Percentiles rank a stretch among this genome's conserved stretches.
phyloP scores from a whole-genome alignment of 2,888 invertebrate species.

The Lithophane ornitopus region DNA sequence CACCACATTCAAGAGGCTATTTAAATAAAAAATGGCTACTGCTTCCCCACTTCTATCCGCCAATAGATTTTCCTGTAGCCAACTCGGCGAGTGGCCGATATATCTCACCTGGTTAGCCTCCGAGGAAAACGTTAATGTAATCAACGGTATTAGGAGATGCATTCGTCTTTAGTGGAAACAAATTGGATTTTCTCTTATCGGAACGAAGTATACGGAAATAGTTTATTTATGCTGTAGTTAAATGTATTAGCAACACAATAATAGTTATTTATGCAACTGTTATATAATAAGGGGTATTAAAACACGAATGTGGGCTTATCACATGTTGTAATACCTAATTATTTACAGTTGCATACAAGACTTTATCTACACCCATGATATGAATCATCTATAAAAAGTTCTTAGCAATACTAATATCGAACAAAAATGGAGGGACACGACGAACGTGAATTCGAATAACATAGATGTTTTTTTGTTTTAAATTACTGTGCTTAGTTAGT shows the following conservation, averaged over 20 bases:
- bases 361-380: no score
- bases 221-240: background rate
- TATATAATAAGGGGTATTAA: no score
- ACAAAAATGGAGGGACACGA: no score
- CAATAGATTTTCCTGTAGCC: constrained; percentile 35
- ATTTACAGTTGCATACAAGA: no score
- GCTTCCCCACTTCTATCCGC: background rate
- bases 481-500: no score
- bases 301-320: no score
- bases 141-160: constrained; percentile 34
- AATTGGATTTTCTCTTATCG: constrained; percentile 18
- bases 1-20: background rate
- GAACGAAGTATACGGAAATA: background rate
- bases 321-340: no score
- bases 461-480: no score
- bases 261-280: no score
- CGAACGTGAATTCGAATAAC: no score
- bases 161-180: constrained; percentile 35
- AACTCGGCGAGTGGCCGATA: constrained; percentile 18
- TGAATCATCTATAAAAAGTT: no score
- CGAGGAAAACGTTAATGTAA: constrained; percentile 15
- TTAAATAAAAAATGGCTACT: background rate
- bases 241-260: background rate
- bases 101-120: constrained; percentile 40
- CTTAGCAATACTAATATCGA: no score